Evolutionary conservation across 1,140 invertebrate genomes (phyloP).

Genomic region (Drosophila quadrilineata): DNA sequence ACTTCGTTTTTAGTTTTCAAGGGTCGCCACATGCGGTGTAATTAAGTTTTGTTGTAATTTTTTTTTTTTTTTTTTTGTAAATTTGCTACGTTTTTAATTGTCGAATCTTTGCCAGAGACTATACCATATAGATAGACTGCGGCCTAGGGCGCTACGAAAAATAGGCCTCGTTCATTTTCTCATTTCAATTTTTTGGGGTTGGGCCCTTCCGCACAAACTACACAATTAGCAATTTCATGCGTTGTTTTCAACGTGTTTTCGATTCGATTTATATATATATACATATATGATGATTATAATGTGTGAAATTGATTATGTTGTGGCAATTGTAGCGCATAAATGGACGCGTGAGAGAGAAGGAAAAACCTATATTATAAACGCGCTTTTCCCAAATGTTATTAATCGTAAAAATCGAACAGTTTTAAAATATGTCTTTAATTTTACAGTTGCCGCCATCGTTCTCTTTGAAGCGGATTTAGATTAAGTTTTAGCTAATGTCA

Average conservation of each 20-base stretch:
- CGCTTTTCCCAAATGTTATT: slow-evolving; percentile 40
- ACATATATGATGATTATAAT: slow-evolving; percentile 57
- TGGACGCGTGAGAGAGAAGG: slow-evolving; percentile 16
- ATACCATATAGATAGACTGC: slow-evolving; percentile 36
- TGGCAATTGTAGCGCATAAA: slow-evolving; percentile 43
- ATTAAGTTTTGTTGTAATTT: too few relatives aligned
- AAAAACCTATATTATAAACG: too few relatives aligned
- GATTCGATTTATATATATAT: slow-evolving; percentile 38
- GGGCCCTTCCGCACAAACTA: slow-evolving; percentile 54
- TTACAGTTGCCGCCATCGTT: neutral
- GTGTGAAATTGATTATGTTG: slow-evolving; percentile 78
- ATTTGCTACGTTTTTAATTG: slow-evolving; percentile 78
- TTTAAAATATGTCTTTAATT: neutral
- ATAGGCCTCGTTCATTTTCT: slow-evolving; percentile 21
- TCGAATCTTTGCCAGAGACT: too few relatives aligned
- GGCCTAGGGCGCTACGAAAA: slow-evolving; percentile 43
- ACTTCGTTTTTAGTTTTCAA: slow-evolving; percentile 21
- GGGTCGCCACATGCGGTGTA: slow-evolving; percentile 72
- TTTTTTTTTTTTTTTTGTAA: slow-evolving; percentile 69
- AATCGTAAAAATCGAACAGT: slow-evolving; percentile 12
- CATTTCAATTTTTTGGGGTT: slow-evolving; percentile 22
- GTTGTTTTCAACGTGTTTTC: slow-evolving; percentile 41
- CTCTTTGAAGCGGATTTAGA: slow-evolving; percentile 52
- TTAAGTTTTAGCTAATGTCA: too few relatives aligned
- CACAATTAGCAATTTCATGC: slow-evolving; percentile 76